A percentile compares a stretch with the other conserved stretches of the same genome.
phyloP scores from a whole-genome alignment of 2,113 vertebrate species.

The Ptyas mucosa region DNA sequence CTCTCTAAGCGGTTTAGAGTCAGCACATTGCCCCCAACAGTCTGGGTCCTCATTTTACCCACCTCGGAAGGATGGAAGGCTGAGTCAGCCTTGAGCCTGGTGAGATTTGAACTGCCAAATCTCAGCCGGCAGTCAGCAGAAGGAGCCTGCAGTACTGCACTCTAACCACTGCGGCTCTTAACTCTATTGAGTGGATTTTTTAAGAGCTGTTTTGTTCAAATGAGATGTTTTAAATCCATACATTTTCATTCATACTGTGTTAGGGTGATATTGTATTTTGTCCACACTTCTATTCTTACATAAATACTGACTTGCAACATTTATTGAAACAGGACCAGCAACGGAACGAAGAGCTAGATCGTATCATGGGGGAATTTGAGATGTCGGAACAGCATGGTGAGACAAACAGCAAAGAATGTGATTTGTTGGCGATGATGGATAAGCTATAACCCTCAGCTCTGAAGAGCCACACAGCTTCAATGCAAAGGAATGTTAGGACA shows the following conservation, averaged over 20 bases:
- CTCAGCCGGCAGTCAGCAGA: too few relatives aligned
- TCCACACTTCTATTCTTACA: not conserved
- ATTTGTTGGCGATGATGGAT: conserved; percentile 94
- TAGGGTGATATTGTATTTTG: not conserved
- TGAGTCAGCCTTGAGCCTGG: too few relatives aligned
- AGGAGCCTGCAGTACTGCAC: too few relatives aligned
- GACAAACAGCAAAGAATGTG: conserved; percentile 83
- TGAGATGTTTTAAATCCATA: not conserved
- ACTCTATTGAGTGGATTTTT: not conserved
- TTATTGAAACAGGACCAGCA: conserved; percentile 76
- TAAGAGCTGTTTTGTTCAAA: not conserved
- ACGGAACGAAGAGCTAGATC: conserved; percentile 78
- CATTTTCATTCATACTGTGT: not conserved
- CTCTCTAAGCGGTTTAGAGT: too few relatives aligned
- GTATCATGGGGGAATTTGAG: conserved; percentile 89
- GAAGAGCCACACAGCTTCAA: not conserved
- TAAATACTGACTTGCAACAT: not conserved
- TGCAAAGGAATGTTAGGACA: not conserved
- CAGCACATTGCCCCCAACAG: too few relatives aligned
- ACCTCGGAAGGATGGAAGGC: too few relatives aligned
- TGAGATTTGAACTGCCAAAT: too few relatives aligned
- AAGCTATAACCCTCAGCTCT: conserved; percentile 68
- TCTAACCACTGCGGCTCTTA: not conserved
- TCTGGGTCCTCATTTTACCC: too few relatives aligned
- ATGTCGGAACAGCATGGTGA: conserved; percentile 65